Percentiles rank a stretch among this genome's conserved stretches.
Evolutionary conservation across 2,797 vertebrate genomes (phyloP).

Genomic region (Macroramphosus scolopax): DNA sequence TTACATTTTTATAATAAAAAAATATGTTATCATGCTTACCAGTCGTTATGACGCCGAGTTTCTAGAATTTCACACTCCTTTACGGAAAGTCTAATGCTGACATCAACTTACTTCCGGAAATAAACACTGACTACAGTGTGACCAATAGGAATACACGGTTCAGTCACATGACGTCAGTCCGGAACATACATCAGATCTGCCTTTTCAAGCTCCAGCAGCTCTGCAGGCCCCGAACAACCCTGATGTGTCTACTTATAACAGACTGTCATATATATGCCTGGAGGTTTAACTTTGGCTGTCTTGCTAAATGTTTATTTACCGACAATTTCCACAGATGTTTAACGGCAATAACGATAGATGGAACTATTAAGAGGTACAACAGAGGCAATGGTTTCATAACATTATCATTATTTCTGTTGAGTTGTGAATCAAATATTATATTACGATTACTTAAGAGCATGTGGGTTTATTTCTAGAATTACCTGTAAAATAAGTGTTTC

Average conservation of each 20-base stretch:
- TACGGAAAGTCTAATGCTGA: conserved; percentile 47
- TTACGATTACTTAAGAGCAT: too few species aligned
- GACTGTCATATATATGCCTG: background rate
- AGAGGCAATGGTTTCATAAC: too few species aligned
- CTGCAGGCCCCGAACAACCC: background rate
- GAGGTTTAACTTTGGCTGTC: too few species aligned
- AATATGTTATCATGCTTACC: conserved; percentile 23
- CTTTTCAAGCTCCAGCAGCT: background rate
- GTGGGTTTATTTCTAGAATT: too few species aligned
- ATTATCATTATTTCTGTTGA: too few species aligned
- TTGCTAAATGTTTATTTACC: too few species aligned
- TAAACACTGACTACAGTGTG: conserved; percentile 51
- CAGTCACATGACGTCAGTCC: conserved; percentile 46
- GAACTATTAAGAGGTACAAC: too few species aligned
- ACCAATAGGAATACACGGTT: conserved; percentile 42
- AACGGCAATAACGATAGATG: too few species aligned
- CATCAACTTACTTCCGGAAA: conserved; percentile 73
- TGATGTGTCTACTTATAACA: background rate
- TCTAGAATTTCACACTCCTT: conserved; percentile 17
- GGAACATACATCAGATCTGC: conserved; percentile 1
- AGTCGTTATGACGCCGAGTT: conserved; percentile 12
- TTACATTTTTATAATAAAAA: fast-evolving
- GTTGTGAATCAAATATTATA: too few species aligned
- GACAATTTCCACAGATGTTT: too few species aligned
- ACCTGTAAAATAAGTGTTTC: background rate